Evolutionary conservation across 1,140 invertebrate genomes (phyloP).

Genomic region (Forficula auricularia): DNA sequence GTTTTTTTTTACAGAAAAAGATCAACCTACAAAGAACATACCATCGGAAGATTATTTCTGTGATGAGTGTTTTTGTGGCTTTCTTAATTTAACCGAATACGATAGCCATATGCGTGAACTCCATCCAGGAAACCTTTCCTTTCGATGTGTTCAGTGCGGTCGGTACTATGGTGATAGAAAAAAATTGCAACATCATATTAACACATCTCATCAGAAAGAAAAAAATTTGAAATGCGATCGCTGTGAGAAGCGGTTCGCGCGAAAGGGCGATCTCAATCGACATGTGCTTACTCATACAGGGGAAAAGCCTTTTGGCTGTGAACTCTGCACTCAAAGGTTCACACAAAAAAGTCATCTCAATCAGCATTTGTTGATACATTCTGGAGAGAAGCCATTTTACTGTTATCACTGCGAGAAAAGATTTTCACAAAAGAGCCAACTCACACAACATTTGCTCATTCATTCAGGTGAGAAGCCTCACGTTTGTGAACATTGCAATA

Average conservation of each 20-base stretch:
- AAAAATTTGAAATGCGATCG: neutral
- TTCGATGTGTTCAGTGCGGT: too few species aligned
- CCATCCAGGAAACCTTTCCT: too few species aligned
- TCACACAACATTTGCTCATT: conserved; percentile 39
- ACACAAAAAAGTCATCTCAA: conserved; percentile 2
- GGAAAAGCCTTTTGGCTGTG: conserved; percentile 24
- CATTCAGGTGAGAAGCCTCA: conserved; percentile 23
- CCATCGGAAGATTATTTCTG: too few species aligned
- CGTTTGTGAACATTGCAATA: conserved; percentile 24
- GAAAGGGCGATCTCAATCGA: conserved; percentile 19
- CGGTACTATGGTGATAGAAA: too few species aligned
- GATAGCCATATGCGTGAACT: too few species aligned
- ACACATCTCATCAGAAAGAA: too few species aligned
- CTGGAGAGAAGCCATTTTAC: conserved; percentile 2
- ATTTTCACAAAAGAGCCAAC: conserved; percentile 28
- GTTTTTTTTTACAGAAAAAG: too few species aligned
- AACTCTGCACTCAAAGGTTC: neutral
- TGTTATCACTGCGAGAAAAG: conserved; percentile 20
- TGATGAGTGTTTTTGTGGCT: too few species aligned
- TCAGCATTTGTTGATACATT: conserved; percentile 3
- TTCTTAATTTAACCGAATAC: too few species aligned
- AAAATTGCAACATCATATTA: too few species aligned
- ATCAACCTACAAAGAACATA: too few species aligned
- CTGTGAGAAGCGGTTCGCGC: neutral
- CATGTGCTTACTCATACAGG: conserved; percentile 39